phyloP scores from a whole-genome alignment of 2,113 vertebrate genomes.

The Hyperopisus bebe region DNA sequence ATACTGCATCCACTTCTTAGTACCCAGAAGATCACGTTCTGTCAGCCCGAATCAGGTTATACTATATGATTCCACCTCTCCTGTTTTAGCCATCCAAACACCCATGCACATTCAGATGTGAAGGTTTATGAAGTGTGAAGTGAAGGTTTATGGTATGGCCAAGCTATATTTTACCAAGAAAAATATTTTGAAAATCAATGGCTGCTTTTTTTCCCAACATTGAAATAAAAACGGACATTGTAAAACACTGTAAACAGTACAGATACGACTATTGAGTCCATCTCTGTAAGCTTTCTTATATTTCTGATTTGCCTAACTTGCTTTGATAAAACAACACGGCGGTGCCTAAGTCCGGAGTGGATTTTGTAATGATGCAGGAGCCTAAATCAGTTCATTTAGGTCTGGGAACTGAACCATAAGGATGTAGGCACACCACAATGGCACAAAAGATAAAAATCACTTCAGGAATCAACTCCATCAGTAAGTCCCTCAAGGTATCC shows the following conservation, averaged over 20 bases:
- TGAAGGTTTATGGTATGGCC: not conserved
- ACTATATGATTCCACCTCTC: not conserved
- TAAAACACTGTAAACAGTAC: not conserved
- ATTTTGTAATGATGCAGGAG: not conserved
- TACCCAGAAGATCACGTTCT: conserved; percentile 11
- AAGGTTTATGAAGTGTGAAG: too few relatives aligned
- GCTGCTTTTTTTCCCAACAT: not conserved
- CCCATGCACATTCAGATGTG: not conserved
- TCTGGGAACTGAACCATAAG: not conserved
- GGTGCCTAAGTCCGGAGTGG: not conserved
- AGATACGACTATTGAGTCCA: not conserved
- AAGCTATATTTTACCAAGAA: not conserved
- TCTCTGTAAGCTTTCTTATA: conserved; percentile 38
- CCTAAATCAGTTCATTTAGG: not conserved
- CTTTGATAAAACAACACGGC: conserved; percentile 32
- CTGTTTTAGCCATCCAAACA: not conserved
- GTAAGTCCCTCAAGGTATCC: not conserved
- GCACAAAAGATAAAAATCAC: not conserved
- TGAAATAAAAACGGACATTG: conserved; percentile 6
- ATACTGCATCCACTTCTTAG: not conserved
- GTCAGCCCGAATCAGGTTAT: not conserved
- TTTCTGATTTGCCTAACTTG: conserved; percentile 27
- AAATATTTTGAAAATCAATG: not conserved
- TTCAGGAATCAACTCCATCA: not conserved
- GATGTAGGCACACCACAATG: not conserved